phyloP scores from a whole-genome alignment of 2,888 invertebrate genomes.

The Nasonia oneida region DNA sequence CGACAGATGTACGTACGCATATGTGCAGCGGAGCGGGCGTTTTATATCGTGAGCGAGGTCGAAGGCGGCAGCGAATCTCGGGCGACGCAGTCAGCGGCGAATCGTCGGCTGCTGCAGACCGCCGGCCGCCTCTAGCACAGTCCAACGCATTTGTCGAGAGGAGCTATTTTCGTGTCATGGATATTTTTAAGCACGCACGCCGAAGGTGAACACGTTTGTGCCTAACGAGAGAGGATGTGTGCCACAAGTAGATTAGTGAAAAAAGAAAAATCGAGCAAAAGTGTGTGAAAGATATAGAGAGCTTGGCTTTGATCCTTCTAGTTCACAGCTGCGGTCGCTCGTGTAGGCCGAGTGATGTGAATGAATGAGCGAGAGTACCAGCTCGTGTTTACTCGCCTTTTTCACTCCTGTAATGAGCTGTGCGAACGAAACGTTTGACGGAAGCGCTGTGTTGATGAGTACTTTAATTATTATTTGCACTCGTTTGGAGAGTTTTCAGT shows the following conservation, averaged over 20 bases:
- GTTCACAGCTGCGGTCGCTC: neutral
- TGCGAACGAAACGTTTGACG: neutral
- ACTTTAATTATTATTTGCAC: neutral
- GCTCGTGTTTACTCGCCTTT: neutral
- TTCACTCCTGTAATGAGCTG: neutral
- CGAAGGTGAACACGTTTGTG: slow-evolving; percentile 65
- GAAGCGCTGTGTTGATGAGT: neutral
- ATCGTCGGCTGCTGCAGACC: slow-evolving; percentile 33
- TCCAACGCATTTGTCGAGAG: slow-evolving; percentile 47
- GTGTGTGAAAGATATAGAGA: neutral
- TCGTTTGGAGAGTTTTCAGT: neutral
- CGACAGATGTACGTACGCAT: neutral
- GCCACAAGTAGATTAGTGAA: neutral
- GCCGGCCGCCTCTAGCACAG: slow-evolving; percentile 29
- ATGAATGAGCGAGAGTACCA: slow-evolving; percentile 32
- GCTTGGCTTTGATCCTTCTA: neutral
- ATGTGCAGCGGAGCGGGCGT: neutral
- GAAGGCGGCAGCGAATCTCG: slow-evolving; percentile 16
- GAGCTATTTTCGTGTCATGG: slow-evolving; percentile 63
- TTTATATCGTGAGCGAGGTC: slow-evolving; percentile 41
- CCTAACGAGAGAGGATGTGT: slow-evolving; percentile 7
- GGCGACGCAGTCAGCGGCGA: slow-evolving; percentile 44
- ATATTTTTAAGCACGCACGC: slow-evolving; percentile 66
- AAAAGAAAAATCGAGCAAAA: neutral
- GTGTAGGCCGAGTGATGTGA: neutral